These are phyloP conservation scores for Morpho deidamia DNA, from an alignment of 2,888 invertebrate species.

Conservation along the genomic window DNA sequence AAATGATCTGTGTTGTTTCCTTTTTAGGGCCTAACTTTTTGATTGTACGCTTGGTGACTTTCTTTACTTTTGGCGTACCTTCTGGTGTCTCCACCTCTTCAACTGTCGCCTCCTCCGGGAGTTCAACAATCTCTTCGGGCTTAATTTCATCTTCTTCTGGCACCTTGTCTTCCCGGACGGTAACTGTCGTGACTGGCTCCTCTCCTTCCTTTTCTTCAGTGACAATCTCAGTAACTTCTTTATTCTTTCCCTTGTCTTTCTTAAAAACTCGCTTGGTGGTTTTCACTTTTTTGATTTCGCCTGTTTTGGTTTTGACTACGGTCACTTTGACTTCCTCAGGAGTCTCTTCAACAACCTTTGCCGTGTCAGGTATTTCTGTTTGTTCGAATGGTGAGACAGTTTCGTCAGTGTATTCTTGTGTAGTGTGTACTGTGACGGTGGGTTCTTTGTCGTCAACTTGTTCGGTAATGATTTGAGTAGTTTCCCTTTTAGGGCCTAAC, in stretches of 20 bases:
- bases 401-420: conserved; percentile 30
- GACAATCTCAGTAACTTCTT: conserved; percentile 16
- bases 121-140: neutral
- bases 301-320: conserved; percentile 16
- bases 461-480: conserved; percentile 25
- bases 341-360: conserved; percentile 19
- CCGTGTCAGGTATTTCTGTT: conserved; percentile 24
- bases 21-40: conserved; percentile 27
- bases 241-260: neutral
- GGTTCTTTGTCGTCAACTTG: conserved; percentile 26
- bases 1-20: conserved; percentile 32
- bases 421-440: conserved; percentile 31
- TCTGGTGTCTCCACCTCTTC: conserved; percentile 30
- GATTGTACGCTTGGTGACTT: conserved; percentile 21
- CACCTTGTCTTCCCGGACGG: conserved; percentile 31
- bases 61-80: conserved; percentile 37
- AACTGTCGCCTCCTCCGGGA: neutral
- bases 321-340: conserved; percentile 8
- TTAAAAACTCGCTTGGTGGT: conserved; percentile 30
- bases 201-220: conserved; percentile 1
- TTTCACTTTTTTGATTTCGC: conserved; percentile 24
- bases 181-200: neutral
- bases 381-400: conserved; percentile 19
- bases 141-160: neutral
- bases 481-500: conserved; percentile 33